A percentile compares a stretch with the other conserved stretches of the same genome.
Evolutionary conservation across 1,140 invertebrate species (phyloP).

Genomic region (Diorhabda carinulata): DNA sequence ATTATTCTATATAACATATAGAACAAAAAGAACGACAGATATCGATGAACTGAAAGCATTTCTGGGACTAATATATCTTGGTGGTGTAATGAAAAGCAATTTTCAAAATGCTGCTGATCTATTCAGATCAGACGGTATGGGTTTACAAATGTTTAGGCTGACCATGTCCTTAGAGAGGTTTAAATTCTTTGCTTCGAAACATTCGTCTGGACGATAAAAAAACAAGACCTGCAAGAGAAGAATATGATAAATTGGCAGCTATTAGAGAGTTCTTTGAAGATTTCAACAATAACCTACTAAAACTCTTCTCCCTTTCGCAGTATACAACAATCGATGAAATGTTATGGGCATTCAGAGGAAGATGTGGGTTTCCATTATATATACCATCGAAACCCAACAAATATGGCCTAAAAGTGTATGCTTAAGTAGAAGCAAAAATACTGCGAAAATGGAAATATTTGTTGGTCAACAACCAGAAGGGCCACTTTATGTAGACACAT

Average conservation of each 20-base stretch:
- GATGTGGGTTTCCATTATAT: slow-evolving; percentile 41
- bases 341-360: slow-evolving; percentile 39
- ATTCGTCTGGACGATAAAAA: slow-evolving; percentile 13
- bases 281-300: slow-evolving; percentile 6
- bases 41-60: too few species aligned
- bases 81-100: too few species aligned
- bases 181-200: too few species aligned
- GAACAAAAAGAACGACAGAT: neutral
- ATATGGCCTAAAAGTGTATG: slow-evolving; percentile 3
- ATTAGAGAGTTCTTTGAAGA: slow-evolving; percentile 14
- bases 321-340: slow-evolving; percentile 41
- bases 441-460: neutral
- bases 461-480: neutral
- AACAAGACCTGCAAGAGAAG: neutral
- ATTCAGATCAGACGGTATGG: too few species aligned
- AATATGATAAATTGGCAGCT: too few species aligned
- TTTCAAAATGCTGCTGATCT: too few species aligned
- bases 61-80: too few species aligned
- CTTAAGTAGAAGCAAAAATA: neutral
- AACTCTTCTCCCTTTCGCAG: slow-evolving; percentile 21
- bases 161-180: too few species aligned
- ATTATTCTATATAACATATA: neutral
- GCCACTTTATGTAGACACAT: neutral
- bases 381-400: slow-evolving; percentile 41
- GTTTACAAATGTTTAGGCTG: too few species aligned